phyloP scores from a whole-genome alignment of 2,113 vertebrate genomes.

The Macquaria australasica region DNA sequence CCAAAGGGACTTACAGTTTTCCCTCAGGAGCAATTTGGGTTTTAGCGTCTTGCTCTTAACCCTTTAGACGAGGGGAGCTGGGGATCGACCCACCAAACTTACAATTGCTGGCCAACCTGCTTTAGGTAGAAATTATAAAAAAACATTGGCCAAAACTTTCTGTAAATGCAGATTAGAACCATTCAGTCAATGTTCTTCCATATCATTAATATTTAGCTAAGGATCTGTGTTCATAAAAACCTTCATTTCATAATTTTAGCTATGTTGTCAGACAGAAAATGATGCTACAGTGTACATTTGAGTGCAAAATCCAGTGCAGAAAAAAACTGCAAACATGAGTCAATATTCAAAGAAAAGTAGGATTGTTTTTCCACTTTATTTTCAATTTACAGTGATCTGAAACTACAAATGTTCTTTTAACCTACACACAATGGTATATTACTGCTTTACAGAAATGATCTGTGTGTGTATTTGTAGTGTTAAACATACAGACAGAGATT shows the following conservation, averaged over 20 bases:
- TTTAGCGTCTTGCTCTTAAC: neutral
- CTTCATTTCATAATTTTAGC: neutral
- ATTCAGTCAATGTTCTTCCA: neutral
- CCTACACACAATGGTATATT: neutral
- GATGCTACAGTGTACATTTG: neutral
- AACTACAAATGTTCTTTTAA: neutral
- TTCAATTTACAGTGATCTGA: too few species aligned
- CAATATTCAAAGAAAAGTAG: neutral
- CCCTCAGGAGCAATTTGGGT: neutral
- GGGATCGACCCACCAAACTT: neutral
- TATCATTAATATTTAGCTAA: neutral
- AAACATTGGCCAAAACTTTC: neutral
- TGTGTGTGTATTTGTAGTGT: neutral
- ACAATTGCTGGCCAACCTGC: neutral
- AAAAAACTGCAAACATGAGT: neutral
- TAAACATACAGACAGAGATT: neutral
- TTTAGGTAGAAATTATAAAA: too few species aligned
- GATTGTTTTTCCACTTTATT: too few species aligned
- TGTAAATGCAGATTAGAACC: neutral
- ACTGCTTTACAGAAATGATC: neutral
- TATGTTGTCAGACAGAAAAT: neutral
- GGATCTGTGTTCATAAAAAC: neutral
- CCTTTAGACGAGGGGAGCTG: neutral
- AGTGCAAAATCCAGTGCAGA: neutral
- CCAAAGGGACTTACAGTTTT: neutral